phyloP scores from a whole-genome alignment of 2,888 invertebrate species.

The Prosapia bicincta region DNA sequence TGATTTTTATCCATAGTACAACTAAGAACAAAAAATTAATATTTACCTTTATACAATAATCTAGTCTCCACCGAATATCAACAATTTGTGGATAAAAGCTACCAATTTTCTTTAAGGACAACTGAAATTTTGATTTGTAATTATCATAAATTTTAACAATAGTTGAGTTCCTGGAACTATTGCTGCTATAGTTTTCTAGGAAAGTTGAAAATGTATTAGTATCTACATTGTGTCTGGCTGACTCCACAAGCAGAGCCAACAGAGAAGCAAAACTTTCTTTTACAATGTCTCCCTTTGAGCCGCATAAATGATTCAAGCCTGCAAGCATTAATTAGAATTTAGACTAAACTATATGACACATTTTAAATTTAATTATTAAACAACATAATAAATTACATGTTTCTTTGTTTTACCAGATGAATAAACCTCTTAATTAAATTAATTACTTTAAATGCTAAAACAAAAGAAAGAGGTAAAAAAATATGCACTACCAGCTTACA shows the following conservation, averaged over 20 bases:
- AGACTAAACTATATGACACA: no score
- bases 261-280: conserved; percentile 27
- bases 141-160: conserved; percentile 21
- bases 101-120: conserved; percentile 8
- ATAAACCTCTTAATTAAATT: no score
- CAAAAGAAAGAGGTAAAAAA: no score
- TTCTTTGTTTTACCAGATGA: no score
- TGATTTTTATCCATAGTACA: no score
- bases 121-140: conserved; percentile 9
- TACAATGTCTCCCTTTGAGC: conserved; percentile 21
- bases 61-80: conserved; percentile 26
- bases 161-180: conserved; percentile 6
- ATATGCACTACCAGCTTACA: no score
- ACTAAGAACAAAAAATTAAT: no score
- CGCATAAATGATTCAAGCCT: conserved; percentile 19
- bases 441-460: no score
- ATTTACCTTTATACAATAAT: conserved; percentile 25
- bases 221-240: conserved; percentile 21
- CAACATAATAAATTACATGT: no score
- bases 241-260: conserved; percentile 24
- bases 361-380: no score
- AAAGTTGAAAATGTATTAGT: conserved; percentile 9
- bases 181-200: conserved; percentile 24
- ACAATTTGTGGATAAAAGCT: conserved; percentile 14
- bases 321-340: no score